A percentile compares a stretch with the other conserved stretches of the same genome.
These are phyloP conservation scores for Aleadryas rufinucha DNA, from an alignment of 2,113 vertebrate genomes.

Conservation along the genomic window DNA sequence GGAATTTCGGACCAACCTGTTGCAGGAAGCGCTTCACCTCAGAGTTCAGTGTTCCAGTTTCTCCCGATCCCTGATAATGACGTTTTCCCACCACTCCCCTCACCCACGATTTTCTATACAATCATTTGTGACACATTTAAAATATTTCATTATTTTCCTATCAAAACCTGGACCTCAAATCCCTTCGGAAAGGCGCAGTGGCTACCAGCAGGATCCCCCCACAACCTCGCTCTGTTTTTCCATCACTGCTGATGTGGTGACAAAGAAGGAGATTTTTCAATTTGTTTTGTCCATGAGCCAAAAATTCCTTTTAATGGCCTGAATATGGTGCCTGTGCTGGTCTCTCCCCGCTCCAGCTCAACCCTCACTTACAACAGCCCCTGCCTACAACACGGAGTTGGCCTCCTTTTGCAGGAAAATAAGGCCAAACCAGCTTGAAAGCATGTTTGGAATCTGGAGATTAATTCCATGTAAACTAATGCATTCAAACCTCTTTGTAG, in stretches of 20 bases:
- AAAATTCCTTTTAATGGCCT: slow-evolving; percentile 17
- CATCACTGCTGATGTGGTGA: background rate
- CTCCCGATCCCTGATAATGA: fast-evolving
- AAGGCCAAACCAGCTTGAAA: slow-evolving; percentile 49
- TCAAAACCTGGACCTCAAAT: background rate
- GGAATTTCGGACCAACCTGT: background rate
- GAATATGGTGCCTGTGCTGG: slow-evolving; percentile 3
- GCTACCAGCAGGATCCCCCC: background rate
- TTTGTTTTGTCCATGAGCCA: slow-evolving; percentile 39
- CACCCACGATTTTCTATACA: background rate
- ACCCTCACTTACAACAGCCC: background rate
- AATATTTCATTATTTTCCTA: background rate
- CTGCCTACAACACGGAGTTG: background rate
- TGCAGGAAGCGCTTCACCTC: background rate
- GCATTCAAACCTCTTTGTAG: background rate
- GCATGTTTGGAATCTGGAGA: slow-evolving; percentile 61
- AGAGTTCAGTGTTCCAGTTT: background rate
- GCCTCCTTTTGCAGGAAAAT: slow-evolving; percentile 42
- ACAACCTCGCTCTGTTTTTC: background rate
- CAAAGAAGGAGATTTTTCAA: slow-evolving; percentile 42
- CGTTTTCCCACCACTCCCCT: background rate
- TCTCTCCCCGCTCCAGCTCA: background rate
- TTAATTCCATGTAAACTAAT: slow-evolving; percentile 43
- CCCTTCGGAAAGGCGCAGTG: fast-evolving
- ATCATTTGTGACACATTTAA: background rate